Base-by-base conservation (phyloP, 2,888 invertebrate genomes). In the Melanostoma mellinum region DNA sequence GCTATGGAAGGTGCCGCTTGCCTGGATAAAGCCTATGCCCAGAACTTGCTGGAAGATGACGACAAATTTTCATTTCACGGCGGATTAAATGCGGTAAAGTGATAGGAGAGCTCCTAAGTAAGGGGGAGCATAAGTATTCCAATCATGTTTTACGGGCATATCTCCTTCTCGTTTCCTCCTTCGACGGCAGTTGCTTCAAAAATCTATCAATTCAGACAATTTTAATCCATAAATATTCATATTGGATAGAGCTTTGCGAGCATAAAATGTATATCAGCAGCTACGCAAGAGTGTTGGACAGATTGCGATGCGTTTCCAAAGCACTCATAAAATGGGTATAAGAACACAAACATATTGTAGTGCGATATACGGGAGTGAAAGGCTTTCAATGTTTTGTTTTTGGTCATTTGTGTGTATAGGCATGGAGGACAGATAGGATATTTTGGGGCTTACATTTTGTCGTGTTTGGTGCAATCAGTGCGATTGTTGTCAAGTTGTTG, bases 171-270 rank as follows among this genome's bases (percentile, higher is more conserved):
- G 44, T 35, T 48, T 38, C 46, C 32, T 38, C 53, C 6, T 33
- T 73, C 46, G 46, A 67, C 20, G 20, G 20, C 20, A 20, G 20
- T 20, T 20, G 20, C 50, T 69, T 81, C 60, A 75, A 79, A 84
- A 79, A 75, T 71, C 60, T 74, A 79, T 79, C 79, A 84, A 79
- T 79, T 71, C 35, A 30, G 79, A 61, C 65, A 75, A 84, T 79
- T 75, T 79, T 75, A 84, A 79, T 72, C 71, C 78, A 84, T 74
- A 74, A 75, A 84, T 75, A 84, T 84, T 79, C 74, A 79, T 48
- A 48, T 60, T 50, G 50, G 50, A 58, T 32, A 38, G 53, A 35
- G 36, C 32, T 38, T 46, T 20, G 20, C 20, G 36, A 32, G 65
- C 6, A 38, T 5, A 9, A 40, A 20, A 20, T 20, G 1, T 20